These are phyloP conservation scores for Heteractis magnifica DNA, from an alignment of 92 coral and sea anemone species.

Conservation along the genomic window DNA sequence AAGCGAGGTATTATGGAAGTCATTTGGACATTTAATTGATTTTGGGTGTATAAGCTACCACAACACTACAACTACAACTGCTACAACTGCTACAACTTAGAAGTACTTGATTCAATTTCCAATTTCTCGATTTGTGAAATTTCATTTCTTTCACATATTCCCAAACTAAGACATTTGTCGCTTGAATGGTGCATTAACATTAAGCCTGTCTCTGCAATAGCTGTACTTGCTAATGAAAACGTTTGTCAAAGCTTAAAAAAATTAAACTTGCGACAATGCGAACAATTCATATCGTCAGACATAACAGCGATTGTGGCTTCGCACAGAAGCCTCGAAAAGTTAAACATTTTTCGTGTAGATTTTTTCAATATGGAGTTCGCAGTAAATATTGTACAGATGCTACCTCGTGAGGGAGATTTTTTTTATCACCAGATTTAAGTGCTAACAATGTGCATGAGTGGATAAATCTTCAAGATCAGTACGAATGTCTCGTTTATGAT, in stretches of 20 bases:
- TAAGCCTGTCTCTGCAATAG: neutral
- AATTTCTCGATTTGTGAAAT: neutral
- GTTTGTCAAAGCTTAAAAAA: slow-evolving; percentile 1
- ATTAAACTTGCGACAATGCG: neutral
- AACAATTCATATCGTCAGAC: slow-evolving; percentile 4
- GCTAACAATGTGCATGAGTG: slow-evolving; percentile 10
- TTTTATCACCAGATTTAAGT: slow-evolving; percentile 3
- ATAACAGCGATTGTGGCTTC: slow-evolving; percentile 8
- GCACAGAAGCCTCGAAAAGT: neutral
- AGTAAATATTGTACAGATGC: slow-evolving; percentile 10
- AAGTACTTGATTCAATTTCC: neutral
- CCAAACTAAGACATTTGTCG: neutral
- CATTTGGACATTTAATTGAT: neutral
- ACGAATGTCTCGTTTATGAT: slow-evolving; percentile 1
- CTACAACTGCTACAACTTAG: neutral
- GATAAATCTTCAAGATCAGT: slow-evolving; percentile 9
- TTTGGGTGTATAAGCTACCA: neutral
- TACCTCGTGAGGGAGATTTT: slow-evolving; percentile 18
- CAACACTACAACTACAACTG: no score
- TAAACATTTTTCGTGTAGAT: slow-evolving; percentile 11
- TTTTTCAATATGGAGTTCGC: slow-evolving; percentile 13
- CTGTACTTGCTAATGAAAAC: no score
- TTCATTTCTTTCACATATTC: neutral
- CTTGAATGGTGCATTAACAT: neutral
- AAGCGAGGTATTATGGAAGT: neutral